phyloP scores from a whole-genome alignment of 2,888 invertebrate species.

The Sturmia bella region DNA sequence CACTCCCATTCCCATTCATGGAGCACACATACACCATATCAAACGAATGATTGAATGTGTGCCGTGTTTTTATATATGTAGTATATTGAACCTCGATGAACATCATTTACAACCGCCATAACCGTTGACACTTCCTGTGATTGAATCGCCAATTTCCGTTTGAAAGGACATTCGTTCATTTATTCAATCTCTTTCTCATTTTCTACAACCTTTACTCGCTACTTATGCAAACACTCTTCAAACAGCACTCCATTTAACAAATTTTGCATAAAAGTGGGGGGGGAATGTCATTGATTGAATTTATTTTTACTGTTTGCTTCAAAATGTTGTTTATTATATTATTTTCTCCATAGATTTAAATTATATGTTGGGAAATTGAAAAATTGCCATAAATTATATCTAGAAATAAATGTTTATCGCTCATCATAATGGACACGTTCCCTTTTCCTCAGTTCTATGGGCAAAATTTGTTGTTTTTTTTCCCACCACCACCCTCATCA shows the following conservation, averaged over 20 bases:
- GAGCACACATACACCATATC: background rate
- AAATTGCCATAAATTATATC: constrained; percentile 69
- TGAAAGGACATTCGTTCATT: constrained; percentile 70
- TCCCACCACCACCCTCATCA: constrained; percentile 8
- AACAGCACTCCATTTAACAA: constrained; percentile 14
- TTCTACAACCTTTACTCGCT: constrained; percentile 21
- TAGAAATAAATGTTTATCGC: constrained; percentile 51
- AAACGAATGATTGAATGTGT: background rate
- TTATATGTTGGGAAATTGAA: constrained; percentile 68
- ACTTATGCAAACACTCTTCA: constrained; percentile 17
- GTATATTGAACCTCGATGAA: constrained; percentile 64
- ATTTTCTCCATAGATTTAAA: constrained; percentile 63
- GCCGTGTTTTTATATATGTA: constrained; percentile 42
- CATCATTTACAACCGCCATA: constrained; percentile 71
- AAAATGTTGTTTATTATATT: constrained; percentile 48
- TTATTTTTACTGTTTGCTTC: constrained; percentile 28
- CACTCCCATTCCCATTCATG: constrained; percentile 61
- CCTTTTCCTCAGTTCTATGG: constrained; percentile 6
- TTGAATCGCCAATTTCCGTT: constrained; percentile 72
- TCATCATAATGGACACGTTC: constrained; percentile 55
- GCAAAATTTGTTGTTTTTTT: constrained; percentile 21
- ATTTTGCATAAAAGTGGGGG: constrained; percentile 55
- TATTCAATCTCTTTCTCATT: constrained; percentile 57
- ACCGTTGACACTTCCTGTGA: constrained; percentile 72
- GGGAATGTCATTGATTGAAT: constrained; percentile 61